Percentiles rank a stretch among this genome's conserved stretches.
Conservation (phyloP, 2,888 invertebrate genomes). For the Dorcus hopei region DNA sequence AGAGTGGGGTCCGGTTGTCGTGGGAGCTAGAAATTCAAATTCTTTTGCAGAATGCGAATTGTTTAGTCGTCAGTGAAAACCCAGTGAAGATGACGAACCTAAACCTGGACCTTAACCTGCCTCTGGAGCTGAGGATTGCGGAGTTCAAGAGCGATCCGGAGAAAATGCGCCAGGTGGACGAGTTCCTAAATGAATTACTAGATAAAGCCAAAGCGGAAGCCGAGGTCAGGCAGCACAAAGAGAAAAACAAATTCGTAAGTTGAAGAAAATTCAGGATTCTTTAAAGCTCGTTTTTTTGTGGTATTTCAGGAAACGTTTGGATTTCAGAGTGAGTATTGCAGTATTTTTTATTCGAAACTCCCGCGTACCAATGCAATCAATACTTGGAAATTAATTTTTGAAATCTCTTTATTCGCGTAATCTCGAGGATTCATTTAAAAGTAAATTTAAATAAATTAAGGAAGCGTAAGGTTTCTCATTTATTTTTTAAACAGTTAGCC, state of each 20-base stretch:
- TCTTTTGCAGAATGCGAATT: too few species aligned
- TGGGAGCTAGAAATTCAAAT: too few species aligned
- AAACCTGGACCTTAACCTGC: constrained; percentile 39
- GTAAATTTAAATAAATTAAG: too few species aligned
- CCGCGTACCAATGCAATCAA: neutral
- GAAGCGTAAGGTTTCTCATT: too few species aligned
- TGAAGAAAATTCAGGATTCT: constrained; percentile 13
- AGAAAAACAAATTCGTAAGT: constrained; percentile 42
- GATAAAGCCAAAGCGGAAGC: constrained; percentile 46
- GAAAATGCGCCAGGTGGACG: constrained; percentile 45
- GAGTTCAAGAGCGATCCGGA: constrained; percentile 47
- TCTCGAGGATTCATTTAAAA: too few species aligned
- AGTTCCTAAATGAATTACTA: constrained; percentile 45
- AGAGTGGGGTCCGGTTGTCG: constrained; percentile 3
- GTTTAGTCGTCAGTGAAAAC: too few species aligned
- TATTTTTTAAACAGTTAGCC: too few species aligned
- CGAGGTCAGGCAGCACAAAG: constrained; percentile 36
- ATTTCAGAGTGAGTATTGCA: constrained; percentile 42
- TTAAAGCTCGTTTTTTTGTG: constrained; percentile 8
- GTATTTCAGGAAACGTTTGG: constrained; percentile 38
- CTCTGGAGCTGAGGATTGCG: constrained; percentile 41
- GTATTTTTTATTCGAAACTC: constrained; percentile 4
- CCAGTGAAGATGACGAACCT: constrained; percentile 36
- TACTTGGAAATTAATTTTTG: neutral
- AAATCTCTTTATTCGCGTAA: too few species aligned